Conservation (phyloP, 2,888 invertebrate species). For the Rhabditoides inermis region DNA sequence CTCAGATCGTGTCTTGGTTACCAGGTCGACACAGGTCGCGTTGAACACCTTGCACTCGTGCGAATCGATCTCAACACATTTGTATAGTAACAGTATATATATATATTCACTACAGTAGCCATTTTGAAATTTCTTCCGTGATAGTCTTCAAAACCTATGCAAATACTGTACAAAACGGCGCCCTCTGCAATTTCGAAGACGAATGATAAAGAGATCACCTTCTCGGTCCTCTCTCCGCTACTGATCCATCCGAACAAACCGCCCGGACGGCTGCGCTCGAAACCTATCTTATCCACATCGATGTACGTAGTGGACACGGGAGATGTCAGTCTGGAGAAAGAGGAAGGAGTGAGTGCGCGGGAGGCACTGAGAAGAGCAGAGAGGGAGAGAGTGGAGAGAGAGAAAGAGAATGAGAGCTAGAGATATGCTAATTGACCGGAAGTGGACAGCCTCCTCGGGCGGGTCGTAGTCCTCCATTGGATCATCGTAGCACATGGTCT, state of each 20-base stretch:
- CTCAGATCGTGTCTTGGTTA: constrained; percentile 85
- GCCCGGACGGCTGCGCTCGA: constrained; percentile 68
- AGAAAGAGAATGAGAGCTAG: constrained; percentile 39
- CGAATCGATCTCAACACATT: neutral
- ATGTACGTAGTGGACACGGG: constrained; percentile 88
- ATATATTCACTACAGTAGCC: neutral
- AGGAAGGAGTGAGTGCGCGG: too few relatives aligned
- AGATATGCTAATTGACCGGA: constrained; percentile 51
- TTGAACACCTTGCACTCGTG: constrained; percentile 65
- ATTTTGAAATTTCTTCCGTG: neutral
- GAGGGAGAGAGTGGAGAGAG: constrained; percentile 54
- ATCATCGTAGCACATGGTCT: constrained; percentile 15
- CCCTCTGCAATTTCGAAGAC: neutral
- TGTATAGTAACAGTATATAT: neutral
- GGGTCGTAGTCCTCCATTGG: constrained; percentile 56
- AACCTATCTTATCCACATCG: constrained; percentile 93
- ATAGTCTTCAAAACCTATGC: neutral
- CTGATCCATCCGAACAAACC: constrained; percentile 28
- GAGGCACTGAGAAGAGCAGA: too few relatives aligned
- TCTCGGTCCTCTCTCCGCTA: constrained; percentile 70
- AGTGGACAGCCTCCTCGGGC: constrained; percentile 69
- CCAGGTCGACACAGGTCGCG: constrained; percentile 89
- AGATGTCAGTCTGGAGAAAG: constrained; percentile 68
- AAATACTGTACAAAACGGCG: neutral
- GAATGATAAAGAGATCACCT: too few relatives aligned